Evolutionary conservation across 2,113 vertebrate species (phyloP), one percentile per base, ranked within the genome.

Genomic region (Entomyzon cyanotis): DNA sequence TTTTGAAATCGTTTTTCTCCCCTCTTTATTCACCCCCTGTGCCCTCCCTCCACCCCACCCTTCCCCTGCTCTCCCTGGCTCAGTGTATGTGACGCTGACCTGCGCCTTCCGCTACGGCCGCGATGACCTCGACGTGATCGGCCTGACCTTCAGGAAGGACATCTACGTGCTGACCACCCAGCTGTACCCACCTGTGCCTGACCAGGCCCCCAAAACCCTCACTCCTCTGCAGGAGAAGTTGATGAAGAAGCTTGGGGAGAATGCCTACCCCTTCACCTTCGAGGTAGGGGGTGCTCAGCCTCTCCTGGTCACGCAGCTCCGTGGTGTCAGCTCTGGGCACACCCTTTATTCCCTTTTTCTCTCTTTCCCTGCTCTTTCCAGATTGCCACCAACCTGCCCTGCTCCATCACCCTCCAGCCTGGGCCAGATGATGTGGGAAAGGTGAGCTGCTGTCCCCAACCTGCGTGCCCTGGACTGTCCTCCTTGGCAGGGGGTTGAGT

Each of bases 91-190:
- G 93, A 98, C 96, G 2, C 96, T 99, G 83, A 98, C 98, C 5
- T 99, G 99, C 71, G 98, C 98, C 7, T 99, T 99, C 89, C 98
- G 98, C 93, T 99, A 99, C 28, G 99, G 99, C 83, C 98, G 98
- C 15, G 99, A 99, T 0, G 99, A 99, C 95, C 96, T 99, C 91
- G 98, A 99, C 4, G 98, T 99, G 24, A 99, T 99, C 3, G 98
- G 98, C 11, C 59, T 99, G 95, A 98, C 98, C 74, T 99, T 99
- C 97, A 97, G 98, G 84, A 99, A 99, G 98, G 99, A 99, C 95
- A 97, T 99, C 93, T 99, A 99, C 28, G 96, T 98, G n/a, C 83
- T 97, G 56, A 97, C 96, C 16, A 71, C 98, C 44, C 98, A 99
- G 97, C 96, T 99, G 87, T 98, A 98, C 96, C 99, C 99, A 0